Evolutionary conservation across 2,113 vertebrate species (phyloP).

Genomic region (Echinops telfairi): DNA sequence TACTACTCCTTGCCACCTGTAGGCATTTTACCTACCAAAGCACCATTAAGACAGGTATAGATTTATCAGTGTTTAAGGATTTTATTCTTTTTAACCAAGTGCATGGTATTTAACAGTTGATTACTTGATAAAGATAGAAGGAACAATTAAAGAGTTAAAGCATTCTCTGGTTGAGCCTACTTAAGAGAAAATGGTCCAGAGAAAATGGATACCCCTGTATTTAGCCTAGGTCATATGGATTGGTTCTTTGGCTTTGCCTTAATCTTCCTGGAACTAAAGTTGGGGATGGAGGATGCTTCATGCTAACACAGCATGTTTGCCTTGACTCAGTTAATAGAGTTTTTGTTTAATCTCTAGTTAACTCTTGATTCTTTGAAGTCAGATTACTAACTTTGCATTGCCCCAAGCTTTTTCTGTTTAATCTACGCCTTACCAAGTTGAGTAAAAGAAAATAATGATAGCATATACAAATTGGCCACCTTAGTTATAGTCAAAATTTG

Average conservation of each 20-base stretch:
- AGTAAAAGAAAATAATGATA: constrained; percentile 45
- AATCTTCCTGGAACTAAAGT: constrained; percentile 20
- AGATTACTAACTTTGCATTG: constrained; percentile 22
- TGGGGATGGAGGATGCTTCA: constrained; percentile 29
- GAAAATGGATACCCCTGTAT: background rate
- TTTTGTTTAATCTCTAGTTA: constrained; percentile 62
- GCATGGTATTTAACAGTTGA: constrained; percentile 71
- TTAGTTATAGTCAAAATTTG: background rate
- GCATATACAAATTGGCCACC: background rate
- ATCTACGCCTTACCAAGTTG: background rate
- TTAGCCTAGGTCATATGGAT: constrained; percentile 28
- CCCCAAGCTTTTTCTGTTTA: background rate
- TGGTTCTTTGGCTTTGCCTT: constrained; percentile 56
- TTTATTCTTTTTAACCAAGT: constrained; percentile 60
- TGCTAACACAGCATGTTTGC: constrained; percentile 70
- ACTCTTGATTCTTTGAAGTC: constrained; percentile 68
- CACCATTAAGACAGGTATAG: constrained; percentile 85
- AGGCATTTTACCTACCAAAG: constrained; percentile 90
- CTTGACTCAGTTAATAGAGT: constrained; percentile 20
- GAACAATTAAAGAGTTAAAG: constrained; percentile 23
- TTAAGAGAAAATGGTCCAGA: background rate
- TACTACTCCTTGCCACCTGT: constrained; percentile 89
- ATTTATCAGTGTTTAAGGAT: constrained; percentile 37
- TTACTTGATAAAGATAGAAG: constrained; percentile 56
- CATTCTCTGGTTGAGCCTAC: constrained; percentile 10